Conservation (phyloP, 2,888 invertebrate genomes). For the Druceiella hillmani region DNA sequence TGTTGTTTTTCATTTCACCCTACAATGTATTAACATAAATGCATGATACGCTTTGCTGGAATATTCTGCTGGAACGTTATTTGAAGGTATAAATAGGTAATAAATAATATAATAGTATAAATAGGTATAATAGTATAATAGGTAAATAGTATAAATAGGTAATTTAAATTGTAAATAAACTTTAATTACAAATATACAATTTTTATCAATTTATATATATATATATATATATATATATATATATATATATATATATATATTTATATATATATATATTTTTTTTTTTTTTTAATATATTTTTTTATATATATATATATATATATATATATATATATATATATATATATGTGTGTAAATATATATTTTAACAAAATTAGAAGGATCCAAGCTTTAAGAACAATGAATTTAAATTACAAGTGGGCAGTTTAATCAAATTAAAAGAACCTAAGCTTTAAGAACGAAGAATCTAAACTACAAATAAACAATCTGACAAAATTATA, state of each 20-base stretch:
- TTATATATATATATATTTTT: slow-evolving; percentile 10
- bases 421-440: background rate
- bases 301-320: slow-evolving; percentile 8
- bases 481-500: too few relatives aligned
- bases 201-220: slow-evolving; percentile 5
- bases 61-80: too few relatives aligned
- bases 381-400: background rate
- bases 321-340: slow-evolving; percentile 11
- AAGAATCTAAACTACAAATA: background rate
- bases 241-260: slow-evolving; percentile 10
- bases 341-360: slow-evolving; percentile 9
- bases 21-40: too few relatives aligned
- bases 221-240: slow-evolving; percentile 10
- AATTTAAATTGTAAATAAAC: too few relatives aligned
- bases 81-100: too few relatives aligned
- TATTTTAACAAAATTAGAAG: slow-evolving; percentile 4
- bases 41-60: too few relatives aligned
- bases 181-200: too few relatives aligned
- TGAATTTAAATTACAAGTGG: background rate
- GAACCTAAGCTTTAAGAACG: background rate
- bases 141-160: too few relatives aligned
- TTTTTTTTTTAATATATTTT: slow-evolving; percentile 1
- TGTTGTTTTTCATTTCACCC: too few relatives aligned
- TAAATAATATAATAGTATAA: too few relatives aligned
- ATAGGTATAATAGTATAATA: too few relatives aligned